Conservation (phyloP, 2,797 vertebrate genomes). For the Prionace glauca region DNA sequence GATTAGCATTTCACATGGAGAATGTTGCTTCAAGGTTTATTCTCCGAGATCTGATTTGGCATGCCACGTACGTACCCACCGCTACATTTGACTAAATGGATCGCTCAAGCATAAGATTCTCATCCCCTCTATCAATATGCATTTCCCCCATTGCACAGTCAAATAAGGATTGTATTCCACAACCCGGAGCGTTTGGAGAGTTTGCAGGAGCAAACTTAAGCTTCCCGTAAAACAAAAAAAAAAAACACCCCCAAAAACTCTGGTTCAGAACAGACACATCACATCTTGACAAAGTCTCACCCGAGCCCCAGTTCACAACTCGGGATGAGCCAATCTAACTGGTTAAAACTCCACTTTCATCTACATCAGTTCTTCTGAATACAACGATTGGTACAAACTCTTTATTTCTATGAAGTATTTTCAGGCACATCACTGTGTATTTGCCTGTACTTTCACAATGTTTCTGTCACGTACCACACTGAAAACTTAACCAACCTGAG, state of each 20-base stretch:
- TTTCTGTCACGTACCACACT: not conserved
- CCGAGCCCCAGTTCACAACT: not conserved
- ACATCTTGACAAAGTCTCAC: not conserved
- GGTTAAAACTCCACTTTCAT: not conserved
- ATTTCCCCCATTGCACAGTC: not conserved
- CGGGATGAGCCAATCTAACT: not conserved
- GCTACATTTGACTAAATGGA: constrained; percentile 26
- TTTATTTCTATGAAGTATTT: not conserved
- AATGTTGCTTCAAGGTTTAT: constrained; percentile 19
- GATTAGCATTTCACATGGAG: constrained; percentile 34
- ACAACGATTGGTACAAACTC: not conserved
- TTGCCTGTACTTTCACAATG: not conserved
- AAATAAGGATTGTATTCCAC: not conserved
- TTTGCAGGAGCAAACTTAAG: not conserved
- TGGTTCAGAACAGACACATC: not conserved
- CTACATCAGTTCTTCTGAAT: not conserved
- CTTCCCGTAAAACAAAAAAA: not conserved
- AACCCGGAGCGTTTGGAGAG: not conserved
- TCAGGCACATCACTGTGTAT: not conserved
- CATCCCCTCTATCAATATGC: not conserved
- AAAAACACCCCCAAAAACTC: not conserved
- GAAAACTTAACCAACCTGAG: not conserved
- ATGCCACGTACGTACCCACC: not conserved
- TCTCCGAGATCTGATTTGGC: not conserved
- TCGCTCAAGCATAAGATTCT: constrained; percentile 14